phyloP scores from a whole-genome alignment of 2,888 invertebrate genomes.

The Slavum lentiscoides region DNA sequence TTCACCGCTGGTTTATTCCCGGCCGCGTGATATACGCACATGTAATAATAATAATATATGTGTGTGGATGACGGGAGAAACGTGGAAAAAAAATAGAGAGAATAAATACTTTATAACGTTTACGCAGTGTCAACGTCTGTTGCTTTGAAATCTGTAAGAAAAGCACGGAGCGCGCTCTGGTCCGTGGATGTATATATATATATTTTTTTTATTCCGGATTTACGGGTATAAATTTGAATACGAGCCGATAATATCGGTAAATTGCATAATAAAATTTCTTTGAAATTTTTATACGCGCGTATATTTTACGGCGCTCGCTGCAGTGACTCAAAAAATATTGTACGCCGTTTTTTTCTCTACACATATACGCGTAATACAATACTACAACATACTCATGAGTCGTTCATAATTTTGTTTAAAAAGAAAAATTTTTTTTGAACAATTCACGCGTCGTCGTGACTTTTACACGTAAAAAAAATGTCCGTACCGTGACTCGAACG shows the following conservation, averaged over 20 bases:
- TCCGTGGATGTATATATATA: too few species aligned
- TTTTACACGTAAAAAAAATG: too few species aligned
- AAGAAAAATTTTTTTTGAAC: too few species aligned
- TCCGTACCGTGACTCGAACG: too few species aligned
- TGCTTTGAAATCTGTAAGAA: neutral
- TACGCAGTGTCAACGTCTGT: neutral
- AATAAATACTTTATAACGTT: slow-evolving; percentile 24
- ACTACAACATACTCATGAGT: too few species aligned
- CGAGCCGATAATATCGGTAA: neutral
- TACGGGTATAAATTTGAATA: neutral
- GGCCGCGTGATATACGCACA: neutral
- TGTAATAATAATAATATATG: neutral
- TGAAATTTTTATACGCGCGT: too few species aligned
- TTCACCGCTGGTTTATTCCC: neutral
- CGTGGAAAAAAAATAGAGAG: neutral
- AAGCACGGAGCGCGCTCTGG: neutral
- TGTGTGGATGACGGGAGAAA: neutral
- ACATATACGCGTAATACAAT: too few species aligned
- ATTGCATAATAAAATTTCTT: neutral
- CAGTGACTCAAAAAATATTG: too few species aligned
- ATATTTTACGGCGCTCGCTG: too few species aligned
- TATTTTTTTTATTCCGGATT: neutral
- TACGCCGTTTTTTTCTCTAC: too few species aligned
- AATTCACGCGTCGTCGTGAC: too few species aligned
- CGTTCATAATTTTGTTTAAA: too few species aligned